Conservation (phyloP, 2,113 vertebrate species). For the Lepus americanus region DNA sequence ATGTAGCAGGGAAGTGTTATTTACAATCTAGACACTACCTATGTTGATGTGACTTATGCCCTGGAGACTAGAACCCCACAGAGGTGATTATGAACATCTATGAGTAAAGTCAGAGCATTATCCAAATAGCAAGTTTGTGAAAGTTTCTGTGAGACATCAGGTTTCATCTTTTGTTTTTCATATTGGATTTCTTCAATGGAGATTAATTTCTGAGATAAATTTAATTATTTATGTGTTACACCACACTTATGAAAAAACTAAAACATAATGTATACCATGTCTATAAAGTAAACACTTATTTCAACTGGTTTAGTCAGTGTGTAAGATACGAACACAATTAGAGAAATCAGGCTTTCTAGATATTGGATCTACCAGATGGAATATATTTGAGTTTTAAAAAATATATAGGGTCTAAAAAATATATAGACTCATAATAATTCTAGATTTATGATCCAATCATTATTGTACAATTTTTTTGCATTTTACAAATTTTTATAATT, state of each 20-base stretch:
- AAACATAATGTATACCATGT: background rate
- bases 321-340: background rate
- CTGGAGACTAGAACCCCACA: background rate
- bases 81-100: slow-evolving; percentile 3
- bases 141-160: background rate
- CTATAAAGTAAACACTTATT: background rate
- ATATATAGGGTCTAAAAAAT: background rate
- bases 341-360: background rate
- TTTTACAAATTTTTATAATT: too few relatives aligned
- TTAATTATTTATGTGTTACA: background rate
- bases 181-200: background rate
- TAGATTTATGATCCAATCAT: background rate
- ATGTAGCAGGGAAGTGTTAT: background rate
- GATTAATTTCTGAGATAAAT: slow-evolving; percentile 20
- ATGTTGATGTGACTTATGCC: background rate
- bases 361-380: background rate
- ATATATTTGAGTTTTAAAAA: background rate
- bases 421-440: background rate
- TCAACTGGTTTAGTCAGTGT: background rate
- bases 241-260: background rate
- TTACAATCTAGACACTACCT: background rate
- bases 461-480: background rate
- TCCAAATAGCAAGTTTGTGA: background rate
- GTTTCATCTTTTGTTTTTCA: background rate
- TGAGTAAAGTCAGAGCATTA: background rate